phyloP scores from a whole-genome alignment of 2,888 invertebrate genomes.

The Ypsolopha scabrella region DNA sequence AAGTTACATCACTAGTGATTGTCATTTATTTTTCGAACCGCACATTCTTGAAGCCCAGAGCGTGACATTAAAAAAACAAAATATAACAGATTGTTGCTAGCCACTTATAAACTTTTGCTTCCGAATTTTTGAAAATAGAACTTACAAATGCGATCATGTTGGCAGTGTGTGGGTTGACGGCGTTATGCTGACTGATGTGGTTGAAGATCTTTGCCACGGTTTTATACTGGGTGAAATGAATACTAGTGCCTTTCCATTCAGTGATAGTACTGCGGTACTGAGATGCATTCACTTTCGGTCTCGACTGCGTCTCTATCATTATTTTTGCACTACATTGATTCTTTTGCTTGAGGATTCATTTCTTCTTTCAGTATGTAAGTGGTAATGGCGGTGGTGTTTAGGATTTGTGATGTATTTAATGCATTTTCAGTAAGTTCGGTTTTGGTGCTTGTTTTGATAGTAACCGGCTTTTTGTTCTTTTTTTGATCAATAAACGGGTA shows the following conservation, averaged over 20 bases:
- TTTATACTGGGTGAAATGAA: slow-evolving; percentile 66
- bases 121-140: slow-evolving; percentile 11
- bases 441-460: slow-evolving; percentile 3
- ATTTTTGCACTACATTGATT: slow-evolving; percentile 17
- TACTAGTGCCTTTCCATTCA: slow-evolving; percentile 57
- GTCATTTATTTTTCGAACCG: too few relatives aligned
- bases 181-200: slow-evolving; percentile 55
- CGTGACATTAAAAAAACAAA: not conserved
- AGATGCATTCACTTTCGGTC: slow-evolving; percentile 9
- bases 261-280: slow-evolving; percentile 44
- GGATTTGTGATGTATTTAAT: slow-evolving; percentile 1
- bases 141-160: slow-evolving; percentile 68
- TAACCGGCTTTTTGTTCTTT: not conserved
- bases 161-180: slow-evolving; percentile 45
- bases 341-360: not conserved
- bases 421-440: slow-evolving; percentile 9
- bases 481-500: not conserved
- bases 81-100: too few relatives aligned
- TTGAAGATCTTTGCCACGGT: slow-evolving; percentile 37
- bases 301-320: not conserved
- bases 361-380: not conserved
- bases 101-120: too few relatives aligned
- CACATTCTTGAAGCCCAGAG: too few relatives aligned
- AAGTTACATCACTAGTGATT: not conserved
- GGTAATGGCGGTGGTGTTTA: slow-evolving; percentile 19